Evolutionary conservation across 2,797 vertebrate species (phyloP), one percentile per base, ranked within the genome.

Genomic region (Peromyscus melanophrys): DNA sequence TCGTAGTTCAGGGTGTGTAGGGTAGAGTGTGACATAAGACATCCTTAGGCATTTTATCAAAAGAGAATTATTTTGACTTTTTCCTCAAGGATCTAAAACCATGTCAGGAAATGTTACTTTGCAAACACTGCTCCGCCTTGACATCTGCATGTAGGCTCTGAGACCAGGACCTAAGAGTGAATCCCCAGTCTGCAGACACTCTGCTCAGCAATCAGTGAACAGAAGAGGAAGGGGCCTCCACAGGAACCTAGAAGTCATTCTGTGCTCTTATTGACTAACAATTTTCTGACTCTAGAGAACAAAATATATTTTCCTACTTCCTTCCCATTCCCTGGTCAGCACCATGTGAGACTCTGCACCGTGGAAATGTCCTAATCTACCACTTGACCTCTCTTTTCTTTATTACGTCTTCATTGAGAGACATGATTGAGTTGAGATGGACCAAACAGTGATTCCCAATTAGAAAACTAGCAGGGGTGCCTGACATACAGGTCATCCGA

Each of bases 101-200:
- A 8, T 16, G 59, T 34, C 59, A 76, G 37, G 43, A 77, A 81
- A 40, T 13, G 37, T 4, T 29, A 63, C 29, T 52, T 75, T 27
- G 11, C 63, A 40, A 40, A 37, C 6, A 40, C 5, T 6, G 1
- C 10, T 21, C 34, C 25, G 3, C 6, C 13, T 9, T 37, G 86
- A 63, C 0, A 25, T 19, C 2, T 49, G 11, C 7, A 31, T 12
- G 17, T 49, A 1, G n/a, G 4, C n/a, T 8, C 1, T 21, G 17
- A 37, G 27, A 1, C 17, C n/a, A 84, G 23, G 69, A n/a, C 25
- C 8, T n/a, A 83, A 8, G 31, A 29, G 0, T 34, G 59, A 37
- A 19, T 46, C 37, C 49, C 34, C 40, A 43, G 21, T 1, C 12
- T 9, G 37, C 14, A 69, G 4, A 23, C 11, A 13, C 23, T n/a